phyloP scores from a whole-genome alignment of 2,797 vertebrate species.

The Sebastes wilsoni region DNA sequence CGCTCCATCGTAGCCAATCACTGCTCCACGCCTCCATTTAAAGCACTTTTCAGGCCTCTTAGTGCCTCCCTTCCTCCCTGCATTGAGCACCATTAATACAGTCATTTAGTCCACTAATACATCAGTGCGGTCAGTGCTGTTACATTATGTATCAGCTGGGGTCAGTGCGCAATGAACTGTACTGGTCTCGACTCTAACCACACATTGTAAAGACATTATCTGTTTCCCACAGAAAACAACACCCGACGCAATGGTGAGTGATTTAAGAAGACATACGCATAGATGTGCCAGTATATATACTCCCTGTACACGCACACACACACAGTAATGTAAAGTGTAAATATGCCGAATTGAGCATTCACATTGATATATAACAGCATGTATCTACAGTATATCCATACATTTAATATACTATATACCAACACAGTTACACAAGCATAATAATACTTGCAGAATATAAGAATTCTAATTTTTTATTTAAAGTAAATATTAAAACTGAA shows the following conservation, averaged over 20 bases:
- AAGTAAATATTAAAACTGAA: background rate
- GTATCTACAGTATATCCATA: background rate
- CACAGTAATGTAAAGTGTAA: background rate
- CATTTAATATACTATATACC: background rate
- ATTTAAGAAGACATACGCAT: conserved; percentile 34
- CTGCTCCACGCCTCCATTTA: conserved; percentile 64
- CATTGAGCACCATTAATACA: conserved; percentile 67
- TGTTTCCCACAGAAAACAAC: conserved; percentile 65
- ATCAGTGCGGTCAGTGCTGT: conserved; percentile 73
- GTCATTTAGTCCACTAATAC: conserved; percentile 71
- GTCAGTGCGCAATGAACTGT: conserved; percentile 74
- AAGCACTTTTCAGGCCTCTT: conserved; percentile 69
- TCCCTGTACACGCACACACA: background rate
- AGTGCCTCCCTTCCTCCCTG: conserved; percentile 50
- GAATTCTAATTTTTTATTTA: background rate
- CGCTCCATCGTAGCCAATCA: conserved; percentile 38
- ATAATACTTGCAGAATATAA: background rate
- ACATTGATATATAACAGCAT: background rate
- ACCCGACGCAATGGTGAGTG: conserved; percentile 21
- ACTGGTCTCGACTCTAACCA: conserved; percentile 71
- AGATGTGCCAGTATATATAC: background rate
- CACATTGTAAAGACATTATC: conserved; percentile 76
- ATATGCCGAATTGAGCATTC: background rate
- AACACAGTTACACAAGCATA: background rate
- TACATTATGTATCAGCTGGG: conserved; percentile 80